Evolutionary conservation across 2,797 vertebrate species (phyloP).

Genomic region (Percopsis omiscomaycus): DNA sequence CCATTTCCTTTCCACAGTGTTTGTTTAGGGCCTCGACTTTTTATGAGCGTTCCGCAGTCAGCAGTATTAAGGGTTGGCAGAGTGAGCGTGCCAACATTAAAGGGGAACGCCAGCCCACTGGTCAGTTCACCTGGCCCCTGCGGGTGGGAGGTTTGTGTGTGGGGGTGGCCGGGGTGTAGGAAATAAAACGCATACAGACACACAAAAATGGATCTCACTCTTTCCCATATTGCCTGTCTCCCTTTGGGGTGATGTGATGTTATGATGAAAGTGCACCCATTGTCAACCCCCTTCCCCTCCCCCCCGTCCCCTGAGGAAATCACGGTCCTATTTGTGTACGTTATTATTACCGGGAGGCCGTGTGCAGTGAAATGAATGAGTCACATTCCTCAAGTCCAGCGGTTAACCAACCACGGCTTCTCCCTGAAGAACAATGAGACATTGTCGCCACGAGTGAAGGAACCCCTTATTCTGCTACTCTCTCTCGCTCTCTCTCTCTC

Average conservation of each 20-base stretch:
- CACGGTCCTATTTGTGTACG: slow-evolving; percentile 57
- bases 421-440: no score
- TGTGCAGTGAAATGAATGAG: no score
- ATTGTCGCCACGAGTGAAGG: no score
- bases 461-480: neutral
- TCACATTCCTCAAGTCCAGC: no score
- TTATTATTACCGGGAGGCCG: slow-evolving; percentile 6
- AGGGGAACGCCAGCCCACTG: slow-evolving; percentile 22
- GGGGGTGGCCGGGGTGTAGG: neutral
- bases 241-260: slow-evolving; percentile 33
- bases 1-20: slow-evolving; percentile 33
- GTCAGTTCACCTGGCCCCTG: slow-evolving; percentile 31
- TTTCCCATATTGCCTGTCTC: slow-evolving; percentile 33
- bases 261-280: slow-evolving; percentile 36
- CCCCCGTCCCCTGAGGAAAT: slow-evolving; percentile 70
- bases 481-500: slow-evolving; percentile 1
- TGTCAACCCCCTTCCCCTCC: no score
- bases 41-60: slow-evolving; percentile 32
- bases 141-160: slow-evolving; percentile 7
- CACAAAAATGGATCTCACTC: slow-evolving; percentile 38
- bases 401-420: no score
- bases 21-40: slow-evolving; percentile 46
- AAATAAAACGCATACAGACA: slow-evolving; percentile 34
- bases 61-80: slow-evolving; percentile 36
- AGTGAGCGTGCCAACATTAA: slow-evolving; percentile 24